Evolutionary conservation across 2,888 invertebrate species (phyloP).

Genomic region (Acanthococcus lagerstroemiae): DNA sequence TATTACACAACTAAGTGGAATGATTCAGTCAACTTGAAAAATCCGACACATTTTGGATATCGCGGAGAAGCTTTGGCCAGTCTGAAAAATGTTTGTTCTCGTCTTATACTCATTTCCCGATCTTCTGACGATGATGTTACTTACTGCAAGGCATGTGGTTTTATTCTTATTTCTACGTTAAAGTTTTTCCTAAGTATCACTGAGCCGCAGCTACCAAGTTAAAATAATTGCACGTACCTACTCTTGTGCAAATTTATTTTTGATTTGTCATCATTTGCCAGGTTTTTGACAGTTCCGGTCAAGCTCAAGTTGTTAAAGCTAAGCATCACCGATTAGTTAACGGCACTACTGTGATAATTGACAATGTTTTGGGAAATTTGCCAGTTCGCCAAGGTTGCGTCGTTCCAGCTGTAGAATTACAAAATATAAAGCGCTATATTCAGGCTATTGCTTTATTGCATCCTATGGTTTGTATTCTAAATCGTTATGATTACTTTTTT

Average conservation of each 20-base stretch:
- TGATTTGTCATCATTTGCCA: neutral
- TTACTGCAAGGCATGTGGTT: conserved; percentile 9
- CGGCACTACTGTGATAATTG: conserved; percentile 14
- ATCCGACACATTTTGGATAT: conserved; percentile 3
- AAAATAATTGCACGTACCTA: too few relatives aligned
- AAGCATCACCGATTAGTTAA: neutral
- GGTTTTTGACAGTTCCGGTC: neutral
- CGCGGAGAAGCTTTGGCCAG: conserved; percentile 20
- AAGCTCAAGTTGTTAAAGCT: neutral
- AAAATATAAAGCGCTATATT: conserved; percentile 4
- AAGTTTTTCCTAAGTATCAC: too few relatives aligned
- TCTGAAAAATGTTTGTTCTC: conserved; percentile 5
- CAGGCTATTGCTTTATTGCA: conserved; percentile 12
- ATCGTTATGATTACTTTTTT: too few relatives aligned
- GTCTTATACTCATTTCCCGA: conserved; percentile 9
- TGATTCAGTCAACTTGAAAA: neutral
- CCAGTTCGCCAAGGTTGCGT: conserved; percentile 16
- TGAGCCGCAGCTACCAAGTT: too few relatives aligned
- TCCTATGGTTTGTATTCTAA: conserved; percentile 1
- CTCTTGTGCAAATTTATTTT: neutral
- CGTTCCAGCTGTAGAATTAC: conserved; percentile 1
- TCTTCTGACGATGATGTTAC: neutral
- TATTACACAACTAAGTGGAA: conserved; percentile 8
- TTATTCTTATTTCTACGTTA: neutral
- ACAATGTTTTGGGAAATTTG: conserved; percentile 6